phyloP scores from a whole-genome alignment of 2,888 invertebrate genomes.

The Trilocha varians region DNA sequence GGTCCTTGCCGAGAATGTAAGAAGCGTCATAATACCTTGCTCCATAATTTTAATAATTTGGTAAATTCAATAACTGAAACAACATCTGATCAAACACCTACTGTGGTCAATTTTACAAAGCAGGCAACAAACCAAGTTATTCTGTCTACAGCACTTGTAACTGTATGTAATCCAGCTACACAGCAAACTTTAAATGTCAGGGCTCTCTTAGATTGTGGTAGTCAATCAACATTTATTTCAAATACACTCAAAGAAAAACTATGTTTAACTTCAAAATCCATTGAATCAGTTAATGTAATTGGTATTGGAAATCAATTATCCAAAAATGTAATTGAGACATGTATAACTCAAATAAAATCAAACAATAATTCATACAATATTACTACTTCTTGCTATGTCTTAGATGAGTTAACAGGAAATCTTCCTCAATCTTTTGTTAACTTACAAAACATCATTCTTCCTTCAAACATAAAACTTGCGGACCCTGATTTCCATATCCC shows the following conservation, averaged over 20 bases:
- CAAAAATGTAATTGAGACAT: no score
- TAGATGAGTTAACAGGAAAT: not conserved
- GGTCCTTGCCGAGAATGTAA: slow-evolving; percentile 15
- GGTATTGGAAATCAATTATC: no score
- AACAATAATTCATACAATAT: not conserved
- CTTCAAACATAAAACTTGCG: not conserved
- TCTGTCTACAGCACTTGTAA: no score
- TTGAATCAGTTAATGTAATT: not conserved
- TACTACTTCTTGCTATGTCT: not conserved
- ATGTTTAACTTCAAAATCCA: no score
- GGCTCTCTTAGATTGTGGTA: not conserved
- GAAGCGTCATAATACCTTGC: not conserved
- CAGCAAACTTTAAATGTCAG: not conserved
- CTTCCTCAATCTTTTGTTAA: not conserved
- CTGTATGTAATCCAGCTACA: no score
- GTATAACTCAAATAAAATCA: no score
- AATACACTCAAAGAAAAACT: not conserved
- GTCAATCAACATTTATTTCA: slow-evolving; percentile 6
- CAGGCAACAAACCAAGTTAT: no score
- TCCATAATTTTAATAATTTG: no score
- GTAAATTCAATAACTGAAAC: no score
- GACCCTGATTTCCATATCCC: not conserved
- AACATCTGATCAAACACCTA: no score
- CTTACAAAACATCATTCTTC: not conserved
- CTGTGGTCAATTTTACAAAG: not conserved